Conservation (phyloP, 37 sponge, comb jelly and placozoan species). For the Theonella swinhoei region DNA sequence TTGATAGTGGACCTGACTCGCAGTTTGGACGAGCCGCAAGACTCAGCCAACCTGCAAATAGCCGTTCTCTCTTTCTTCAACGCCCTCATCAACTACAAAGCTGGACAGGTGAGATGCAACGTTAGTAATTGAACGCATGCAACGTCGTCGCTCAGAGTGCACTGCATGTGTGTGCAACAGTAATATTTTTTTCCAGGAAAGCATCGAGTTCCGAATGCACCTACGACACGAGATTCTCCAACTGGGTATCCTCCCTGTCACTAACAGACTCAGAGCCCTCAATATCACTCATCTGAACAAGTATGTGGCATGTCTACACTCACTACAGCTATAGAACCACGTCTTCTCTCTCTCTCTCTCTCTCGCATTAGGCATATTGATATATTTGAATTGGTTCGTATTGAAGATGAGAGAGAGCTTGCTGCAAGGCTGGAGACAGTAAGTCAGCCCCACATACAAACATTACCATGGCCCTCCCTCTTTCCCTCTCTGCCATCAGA, state of each 20-base stretch:
- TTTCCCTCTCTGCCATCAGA: constrained; percentile 17
- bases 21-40: constrained; percentile 55
- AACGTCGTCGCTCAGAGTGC: background rate
- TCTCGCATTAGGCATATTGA: constrained; percentile 84
- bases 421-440: constrained; percentile 67
- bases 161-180: background rate
- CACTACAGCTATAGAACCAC: too few species aligned
- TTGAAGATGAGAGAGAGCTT: constrained; percentile 80
- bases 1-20: constrained; percentile 63
- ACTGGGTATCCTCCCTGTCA: constrained; percentile 75
- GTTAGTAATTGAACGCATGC: background rate
- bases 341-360: too few species aligned
- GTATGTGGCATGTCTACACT: constrained; percentile 29
- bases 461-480: background rate
- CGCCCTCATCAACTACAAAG: constrained; percentile 75
- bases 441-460: constrained; percentile 14
- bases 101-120: constrained; percentile 69
- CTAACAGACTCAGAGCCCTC: constrained; percentile 58
- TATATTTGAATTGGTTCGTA: constrained; percentile 72
- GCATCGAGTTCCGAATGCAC: constrained; percentile 83
- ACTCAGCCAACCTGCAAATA: constrained; percentile 69
- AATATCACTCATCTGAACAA: constrained; percentile 69
- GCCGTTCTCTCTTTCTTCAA: constrained; percentile 83
- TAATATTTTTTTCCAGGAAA: constrained; percentile 51
- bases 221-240: constrained; percentile 76